Evolutionary conservation across 64 coral and sea anemone species (phyloP), one percentile per base, ranked within the genome.

Genomic region (Stichodactyla mertensii): DNA sequence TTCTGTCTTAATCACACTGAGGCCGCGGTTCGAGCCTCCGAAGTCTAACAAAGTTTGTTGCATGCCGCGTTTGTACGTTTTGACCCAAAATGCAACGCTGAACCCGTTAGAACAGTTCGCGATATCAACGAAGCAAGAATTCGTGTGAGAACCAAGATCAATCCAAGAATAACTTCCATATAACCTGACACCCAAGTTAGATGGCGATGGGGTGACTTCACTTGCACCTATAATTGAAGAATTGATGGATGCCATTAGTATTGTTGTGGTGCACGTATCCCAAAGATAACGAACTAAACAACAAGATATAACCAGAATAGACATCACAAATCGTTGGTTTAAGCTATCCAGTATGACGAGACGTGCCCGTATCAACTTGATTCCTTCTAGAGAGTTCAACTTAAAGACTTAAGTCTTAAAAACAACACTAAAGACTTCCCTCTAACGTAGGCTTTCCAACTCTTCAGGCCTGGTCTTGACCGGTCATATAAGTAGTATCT

Each of bases 81-180:
- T 85, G 55, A 60, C 56, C 83, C 83, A 85, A 15, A 85, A 60
- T 85, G 83, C 56, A 58, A 85, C 26, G 57, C 54, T 58, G 16
- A 85, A 18, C 5, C 83, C 83, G 16, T 22, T 18, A 7, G 83
- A 27, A 23, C 83, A 85, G 13, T 10, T 13, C 0, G 14, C 80
- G 80, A 57, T 18, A 7, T 82, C 80, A 22, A 85, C 56, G 18
- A 61, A 58, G 57, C 56, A 85, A 58, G 83, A 31, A 16, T 85
- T 64, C 6, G 60, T 14, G 56, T 61, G 83, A 55, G 8, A 61
- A 4, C 60, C 27, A 45, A 85, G 56, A 16, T 85, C 52, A 8
- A 85, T 57, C 83, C 83, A 62, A 16, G 83, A 85, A 24, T 85
- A 36, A 14, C 51, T 55, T 82, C 22, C 83, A 14, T 57, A 28